Evolutionary conservation across 2,113 vertebrate genomes (phyloP), one percentile per base, ranked within the genome.

Genomic region (Cacatua alba): DNA sequence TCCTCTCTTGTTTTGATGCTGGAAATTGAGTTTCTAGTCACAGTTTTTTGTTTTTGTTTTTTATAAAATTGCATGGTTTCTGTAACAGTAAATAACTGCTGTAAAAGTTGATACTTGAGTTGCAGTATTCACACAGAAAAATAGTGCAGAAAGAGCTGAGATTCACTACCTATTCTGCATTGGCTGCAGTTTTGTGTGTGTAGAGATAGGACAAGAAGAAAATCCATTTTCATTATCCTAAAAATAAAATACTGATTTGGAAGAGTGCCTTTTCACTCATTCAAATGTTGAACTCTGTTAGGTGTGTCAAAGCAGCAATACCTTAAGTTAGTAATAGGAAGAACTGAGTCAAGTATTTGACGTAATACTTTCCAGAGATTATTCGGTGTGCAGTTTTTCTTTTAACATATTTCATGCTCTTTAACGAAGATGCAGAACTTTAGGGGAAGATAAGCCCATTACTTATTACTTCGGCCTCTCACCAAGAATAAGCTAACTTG

Each of bases 291-390:
- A 35, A 19, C 46, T 82, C 2, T 1, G 19, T 51, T 76, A 87
- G 88, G 86, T 90, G 68, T 97, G 92, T 84, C 59, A 43, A 29
- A 81, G 65, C 57, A 83, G 64, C 35, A 69, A 55, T 71, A 84
- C 79, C 68, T 86, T 67, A 33, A 20, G 23, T 96, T 83, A 72
- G 46, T 63, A 67, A 63, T 10, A 59, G 87, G 79, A 93, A 70
- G 37, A 88, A 65, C 33, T 90, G 92, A 94, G 71, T 63, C 79
- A 95, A 64, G 53, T 90, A 7, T 46, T 62, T 92, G 86, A 75
- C 62, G 62, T 83, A n/a, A 82, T 31, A 26, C 65, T 86, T 94
- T 31, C 51, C 72, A 94, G 76, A 86, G 80, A 18, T n/a, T 28
- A 35, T 17, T 90, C 0, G 1, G 3, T 65, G 46, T 49, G 23